A percentile compares a stretch with the other conserved stretches of the same genome.
Evolutionary conservation across 2,797 vertebrate species (phyloP).

Genomic region (Picus viridis): DNA sequence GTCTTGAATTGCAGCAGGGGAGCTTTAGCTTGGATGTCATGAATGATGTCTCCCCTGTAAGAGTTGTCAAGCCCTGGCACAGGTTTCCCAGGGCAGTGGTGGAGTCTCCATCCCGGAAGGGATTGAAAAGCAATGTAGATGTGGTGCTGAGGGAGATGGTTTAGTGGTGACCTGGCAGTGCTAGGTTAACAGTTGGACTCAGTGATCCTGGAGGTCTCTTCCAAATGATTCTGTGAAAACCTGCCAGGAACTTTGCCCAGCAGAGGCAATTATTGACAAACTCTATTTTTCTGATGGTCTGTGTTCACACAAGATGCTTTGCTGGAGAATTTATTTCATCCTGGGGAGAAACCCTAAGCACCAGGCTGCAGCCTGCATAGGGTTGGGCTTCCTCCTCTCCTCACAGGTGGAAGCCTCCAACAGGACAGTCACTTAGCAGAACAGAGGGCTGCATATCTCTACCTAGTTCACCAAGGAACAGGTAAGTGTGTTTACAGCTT

Average conservation of each 20-base stretch:
- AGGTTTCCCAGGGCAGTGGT: too few species aligned
- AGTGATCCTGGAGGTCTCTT: too few species aligned
- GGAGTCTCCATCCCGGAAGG: too few species aligned
- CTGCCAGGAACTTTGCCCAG: neutral
- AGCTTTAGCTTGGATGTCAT: too few species aligned
- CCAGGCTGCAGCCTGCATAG: neutral
- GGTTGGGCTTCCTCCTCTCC: neutral
- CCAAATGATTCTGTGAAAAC: too few species aligned
- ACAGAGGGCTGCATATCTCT: neutral
- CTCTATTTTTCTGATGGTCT: neutral
- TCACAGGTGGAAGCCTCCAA: fast-evolving
- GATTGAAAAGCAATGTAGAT: too few species aligned
- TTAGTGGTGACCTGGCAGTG: too few species aligned
- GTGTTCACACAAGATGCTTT: neutral
- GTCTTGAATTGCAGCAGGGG: too few species aligned
- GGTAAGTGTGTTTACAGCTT: neutral
- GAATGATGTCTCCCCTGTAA: too few species aligned
- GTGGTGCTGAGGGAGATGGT: too few species aligned
- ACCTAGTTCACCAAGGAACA: neutral
- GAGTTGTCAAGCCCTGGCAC: too few species aligned
- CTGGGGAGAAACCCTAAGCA: neutral
- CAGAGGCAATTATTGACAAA: neutral
- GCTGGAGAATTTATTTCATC: neutral
- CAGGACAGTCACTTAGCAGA: neutral
- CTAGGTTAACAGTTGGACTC: too few species aligned